Percentiles rank a stretch among this genome's conserved stretches.
Conservation (phyloP, 2,113 vertebrate species). For the cattle (Bos taurus) region DNA sequence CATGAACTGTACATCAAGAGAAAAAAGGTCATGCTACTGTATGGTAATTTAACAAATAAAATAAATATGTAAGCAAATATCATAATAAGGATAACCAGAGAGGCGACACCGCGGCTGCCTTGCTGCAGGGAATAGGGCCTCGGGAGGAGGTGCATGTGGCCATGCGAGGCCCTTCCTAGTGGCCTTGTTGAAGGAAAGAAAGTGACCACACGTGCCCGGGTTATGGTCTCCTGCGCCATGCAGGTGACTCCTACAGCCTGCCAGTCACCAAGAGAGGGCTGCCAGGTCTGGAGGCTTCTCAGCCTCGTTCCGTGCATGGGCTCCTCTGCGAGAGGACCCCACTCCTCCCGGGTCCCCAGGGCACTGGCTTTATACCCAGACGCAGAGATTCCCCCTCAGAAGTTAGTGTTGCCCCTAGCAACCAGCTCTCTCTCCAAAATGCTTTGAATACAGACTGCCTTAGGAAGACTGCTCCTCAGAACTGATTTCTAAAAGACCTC, state of each 20-base stretch:
- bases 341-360: conserved; percentile 19
- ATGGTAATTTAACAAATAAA: background rate
- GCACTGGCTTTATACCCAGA: conserved; percentile 54
- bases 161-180: background rate
- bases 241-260: background rate
- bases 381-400: conserved; percentile 57
- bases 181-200: background rate
- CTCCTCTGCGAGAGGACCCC: conserved; percentile 22
- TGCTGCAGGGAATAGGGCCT: background rate
- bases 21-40: background rate
- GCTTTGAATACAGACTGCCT: conserved; percentile 70
- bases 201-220: background rate
- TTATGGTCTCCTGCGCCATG: background rate
- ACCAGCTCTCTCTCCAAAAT: conserved; percentile 60
- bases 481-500: conserved; percentile 61
- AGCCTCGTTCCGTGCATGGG: background rate
- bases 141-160: fast-evolving
- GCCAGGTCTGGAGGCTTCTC: background rate
- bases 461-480: conserved; percentile 51
- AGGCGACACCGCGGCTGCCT: too few relatives aligned
- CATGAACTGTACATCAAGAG: background rate
- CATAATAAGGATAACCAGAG: background rate
- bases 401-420: conserved; percentile 74
- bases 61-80: background rate
- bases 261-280: background rate